Conservation (phyloP, 2,113 vertebrate genomes). For the Pantherophis guttatus region DNA sequence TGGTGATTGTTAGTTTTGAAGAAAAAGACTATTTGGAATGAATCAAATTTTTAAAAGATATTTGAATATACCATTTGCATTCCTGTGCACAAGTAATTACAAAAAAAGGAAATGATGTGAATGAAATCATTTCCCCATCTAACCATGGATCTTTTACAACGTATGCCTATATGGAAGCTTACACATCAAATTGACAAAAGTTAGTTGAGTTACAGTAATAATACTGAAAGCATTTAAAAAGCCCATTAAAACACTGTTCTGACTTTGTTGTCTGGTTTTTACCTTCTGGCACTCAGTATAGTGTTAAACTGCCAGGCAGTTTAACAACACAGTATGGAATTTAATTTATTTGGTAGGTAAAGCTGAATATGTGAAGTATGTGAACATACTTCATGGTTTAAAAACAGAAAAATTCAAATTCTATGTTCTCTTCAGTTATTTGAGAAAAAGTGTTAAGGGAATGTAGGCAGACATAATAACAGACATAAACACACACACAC, state of each 20-base stretch:
- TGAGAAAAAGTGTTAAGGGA: slow-evolving; percentile 41
- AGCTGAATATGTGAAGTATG: slow-evolving; percentile 46
- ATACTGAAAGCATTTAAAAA: slow-evolving; percentile 58
- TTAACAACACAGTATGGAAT: slow-evolving; percentile 48
- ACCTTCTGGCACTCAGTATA: slow-evolving; percentile 63
- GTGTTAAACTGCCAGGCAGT: slow-evolving; percentile 49
- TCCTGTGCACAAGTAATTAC: not conserved
- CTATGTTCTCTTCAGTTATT: slow-evolving; percentile 45
- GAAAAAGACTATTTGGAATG: slow-evolving; percentile 28
- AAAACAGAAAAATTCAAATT: slow-evolving; percentile 49
- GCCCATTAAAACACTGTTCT: slow-evolving; percentile 65
- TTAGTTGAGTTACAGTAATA: slow-evolving; percentile 59
- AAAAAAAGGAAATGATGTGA: slow-evolving; percentile 41
- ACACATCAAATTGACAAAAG: not conserved
- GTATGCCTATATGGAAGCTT: not conserved
- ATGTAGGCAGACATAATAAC: slow-evolving; percentile 49
- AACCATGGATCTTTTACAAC: slow-evolving; percentile 41
- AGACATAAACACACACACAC: not conserved
- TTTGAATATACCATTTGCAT: slow-evolving; percentile 26
- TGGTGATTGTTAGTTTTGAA: not conserved
- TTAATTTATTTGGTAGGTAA: slow-evolving; percentile 48
- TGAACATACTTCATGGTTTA: slow-evolving; percentile 44
- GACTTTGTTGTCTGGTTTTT: slow-evolving; percentile 62
- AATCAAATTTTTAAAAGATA: slow-evolving; percentile 35
- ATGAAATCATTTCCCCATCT: slow-evolving; percentile 47